Evolutionary conservation across 2,888 invertebrate species (phyloP), one percentile per base, ranked within the genome.

Genomic region (Pristionchus fissidentatus): DNA sequence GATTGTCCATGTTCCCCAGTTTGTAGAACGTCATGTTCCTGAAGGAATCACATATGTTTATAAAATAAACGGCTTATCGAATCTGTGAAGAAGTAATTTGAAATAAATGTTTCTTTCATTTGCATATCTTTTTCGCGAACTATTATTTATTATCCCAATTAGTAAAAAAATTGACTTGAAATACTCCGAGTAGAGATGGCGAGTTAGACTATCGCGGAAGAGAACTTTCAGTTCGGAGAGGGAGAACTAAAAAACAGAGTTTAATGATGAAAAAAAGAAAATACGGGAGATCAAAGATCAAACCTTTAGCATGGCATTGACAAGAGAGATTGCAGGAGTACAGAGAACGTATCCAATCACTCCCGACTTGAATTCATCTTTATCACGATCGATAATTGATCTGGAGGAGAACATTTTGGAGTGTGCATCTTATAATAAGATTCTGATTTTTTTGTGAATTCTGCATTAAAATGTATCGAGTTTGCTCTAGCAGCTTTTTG

Each of bases 191-290:
- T 97, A 96, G 84, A 99, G 94, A 93, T 96, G 95, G 89, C 95
- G 94, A 7, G 97, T 96, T 89, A 98, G 94, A 92, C 97, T 96
- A 60, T 96, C 96, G 90, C 98, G 94, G 91, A 98, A 95, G 88
- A 96, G 94, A 77, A 98, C 94, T 93, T 97, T 97, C 90, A 97
- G 93, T 94, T 97, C 97, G 85, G 96, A 96, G 92, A 98, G 95
- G 88, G 97, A 96, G 95, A 96, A 98, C 94, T 94, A 92, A 13
- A 70, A 38, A 35, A 35, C 10, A 35, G 15, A 70, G 5, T 35
- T 8, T n/a, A n/a, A n/a, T n/a, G n/a, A n/a, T n/a, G 52, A 52
- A 75, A 52, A 10, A 32, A 49, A 77, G 10, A 5, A 79, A 15
- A 35, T 26, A 41, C 43, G 22, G 75, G 46, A 35, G 55, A 77